Evolutionary conservation across 2,797 vertebrate genomes (phyloP).

Genomic region (Rhynchotus rufescens): DNA sequence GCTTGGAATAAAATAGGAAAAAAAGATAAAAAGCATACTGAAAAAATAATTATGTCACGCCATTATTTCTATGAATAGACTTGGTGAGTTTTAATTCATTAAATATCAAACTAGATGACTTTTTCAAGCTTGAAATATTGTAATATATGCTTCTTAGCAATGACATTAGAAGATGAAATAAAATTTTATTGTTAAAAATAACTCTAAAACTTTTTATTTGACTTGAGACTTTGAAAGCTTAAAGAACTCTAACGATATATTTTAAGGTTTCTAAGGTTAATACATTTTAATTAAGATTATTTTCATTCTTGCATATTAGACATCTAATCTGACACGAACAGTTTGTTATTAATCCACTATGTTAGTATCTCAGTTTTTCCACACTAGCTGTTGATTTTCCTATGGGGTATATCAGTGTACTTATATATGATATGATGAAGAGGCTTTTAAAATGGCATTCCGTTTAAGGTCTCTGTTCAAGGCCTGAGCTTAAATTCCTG

Average conservation of each 20-base stretch:
- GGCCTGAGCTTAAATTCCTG: not conserved
- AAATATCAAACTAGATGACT: not conserved
- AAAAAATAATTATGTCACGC: not conserved
- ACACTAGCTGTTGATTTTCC: not conserved
- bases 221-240: not conserved
- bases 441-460: not conserved
- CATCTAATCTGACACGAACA: not conserved
- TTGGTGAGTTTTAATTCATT: not conserved
- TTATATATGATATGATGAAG: not conserved
- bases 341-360: not conserved
- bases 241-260: not conserved
- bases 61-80: not conserved
- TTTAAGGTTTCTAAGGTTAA: not conserved
- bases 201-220: not conserved
- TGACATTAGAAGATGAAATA: not conserved
- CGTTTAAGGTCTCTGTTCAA: not conserved
- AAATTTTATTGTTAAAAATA: not conserved
- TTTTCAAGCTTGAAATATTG: not conserved
- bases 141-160: not conserved
- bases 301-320: not conserved
- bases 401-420: not conserved
- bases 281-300: not conserved
- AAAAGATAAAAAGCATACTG: not conserved
- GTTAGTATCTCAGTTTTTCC: not conserved
- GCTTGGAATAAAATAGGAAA: not conserved